A percentile compares a stretch with the other conserved stretches of the same genome.
Evolutionary conservation across 2,888 invertebrate species (phyloP).

Genomic region (Lampropteryx suffumata): DNA sequence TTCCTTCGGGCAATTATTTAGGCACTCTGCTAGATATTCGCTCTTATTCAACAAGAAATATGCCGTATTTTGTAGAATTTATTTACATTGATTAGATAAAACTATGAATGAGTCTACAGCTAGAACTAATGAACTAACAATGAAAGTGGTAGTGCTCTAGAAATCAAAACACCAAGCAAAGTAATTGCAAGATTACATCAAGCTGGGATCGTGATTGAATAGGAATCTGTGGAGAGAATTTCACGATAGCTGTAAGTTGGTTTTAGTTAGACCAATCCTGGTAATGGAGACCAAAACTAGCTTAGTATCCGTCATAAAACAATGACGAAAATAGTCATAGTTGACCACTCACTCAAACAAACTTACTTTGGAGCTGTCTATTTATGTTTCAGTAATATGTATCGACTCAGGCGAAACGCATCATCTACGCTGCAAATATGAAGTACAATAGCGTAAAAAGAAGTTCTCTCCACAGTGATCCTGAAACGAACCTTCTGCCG

Average conservation of each 20-base stretch:
- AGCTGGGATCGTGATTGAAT: constrained; percentile 46
- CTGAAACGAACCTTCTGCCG: constrained; percentile 68
- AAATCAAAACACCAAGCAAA: constrained; percentile 59
- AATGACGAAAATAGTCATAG: no score
- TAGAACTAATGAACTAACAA: constrained; percentile 28
- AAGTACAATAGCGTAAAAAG: constrained; percentile 14
- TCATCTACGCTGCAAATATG: no score
- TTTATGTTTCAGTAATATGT: no score
- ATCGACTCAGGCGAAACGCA: no score
- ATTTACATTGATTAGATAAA: constrained; percentile 10
- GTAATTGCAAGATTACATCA: constrained; percentile 48
- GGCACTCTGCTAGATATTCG: neutral
- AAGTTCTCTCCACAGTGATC: constrained; percentile 34
- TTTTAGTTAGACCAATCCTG: neutral
- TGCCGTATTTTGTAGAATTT: no score
- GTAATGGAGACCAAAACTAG: no score
- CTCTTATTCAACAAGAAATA: no score
- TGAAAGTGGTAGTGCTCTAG: constrained; percentile 45
- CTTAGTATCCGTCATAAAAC: no score
- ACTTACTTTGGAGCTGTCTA: no score
- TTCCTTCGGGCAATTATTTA: no score
- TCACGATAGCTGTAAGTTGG: constrained; percentile 7
- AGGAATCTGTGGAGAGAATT: constrained; percentile 37
- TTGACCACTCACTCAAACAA: no score
- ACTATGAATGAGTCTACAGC: constrained; percentile 14